Percentiles rank a stretch among this genome's conserved stretches.
These are phyloP conservation scores for Allophyes oxyacanthae DNA, from an alignment of 2,888 invertebrate genomes.

Conservation along the genomic window DNA sequence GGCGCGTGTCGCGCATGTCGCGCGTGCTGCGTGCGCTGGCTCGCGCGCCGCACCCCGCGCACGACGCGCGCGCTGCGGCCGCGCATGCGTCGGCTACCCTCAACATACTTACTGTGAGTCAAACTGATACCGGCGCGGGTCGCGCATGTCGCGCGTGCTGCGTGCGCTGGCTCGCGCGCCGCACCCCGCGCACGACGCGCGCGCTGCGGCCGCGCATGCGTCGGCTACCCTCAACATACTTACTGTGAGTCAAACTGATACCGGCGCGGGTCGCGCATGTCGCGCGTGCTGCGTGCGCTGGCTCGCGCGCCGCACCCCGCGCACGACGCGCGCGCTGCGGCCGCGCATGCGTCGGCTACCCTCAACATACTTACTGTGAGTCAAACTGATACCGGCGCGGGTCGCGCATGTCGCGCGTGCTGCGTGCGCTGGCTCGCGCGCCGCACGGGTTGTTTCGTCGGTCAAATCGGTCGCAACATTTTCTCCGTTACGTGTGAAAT, in stretches of 20 bases:
- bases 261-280: too few species aligned
- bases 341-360: constrained; percentile 75
- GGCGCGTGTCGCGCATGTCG: constrained; percentile 71
- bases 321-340: constrained; percentile 86
- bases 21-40: constrained; percentile 72
- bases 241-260: constrained; percentile 20
- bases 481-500: too few species aligned
- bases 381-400: too few species aligned
- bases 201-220: constrained; percentile 37
- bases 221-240: constrained; percentile 52
- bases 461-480: too few species aligned
- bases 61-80: constrained; percentile 44
- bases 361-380: neutral
- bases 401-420: too few species aligned
- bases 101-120: constrained; percentile 47
- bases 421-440: too few species aligned
- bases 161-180: constrained; percentile 62
- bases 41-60: constrained; percentile 49
- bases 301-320: constrained; percentile 86
- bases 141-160: constrained; percentile 68
- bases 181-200: constrained; percentile 49
- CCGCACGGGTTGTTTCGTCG: too few species aligned
- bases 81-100: constrained; percentile 43
- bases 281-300: constrained; percentile 56
- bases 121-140: constrained; percentile 75